A percentile compares a stretch with the other conserved stretches of the same genome.
phyloP scores from a whole-genome alignment of 2,888 invertebrate genomes.

The Cremastinae sp. region DNA sequence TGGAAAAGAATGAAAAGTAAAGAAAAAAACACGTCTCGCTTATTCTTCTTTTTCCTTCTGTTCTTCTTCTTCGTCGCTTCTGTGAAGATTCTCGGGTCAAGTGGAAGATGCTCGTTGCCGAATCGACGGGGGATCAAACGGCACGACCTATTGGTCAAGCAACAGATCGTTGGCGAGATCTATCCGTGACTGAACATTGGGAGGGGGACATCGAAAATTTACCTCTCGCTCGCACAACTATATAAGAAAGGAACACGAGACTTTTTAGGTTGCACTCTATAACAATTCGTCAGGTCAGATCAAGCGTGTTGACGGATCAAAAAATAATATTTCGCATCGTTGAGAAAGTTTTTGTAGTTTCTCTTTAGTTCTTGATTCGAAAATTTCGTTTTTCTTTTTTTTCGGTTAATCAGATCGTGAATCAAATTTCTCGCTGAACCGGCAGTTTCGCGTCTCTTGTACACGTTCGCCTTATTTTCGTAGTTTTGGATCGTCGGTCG shows the following conservation, averaged over 20 bases:
- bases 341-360: not conserved
- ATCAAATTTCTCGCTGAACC: no score
- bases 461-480: no score
- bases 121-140: not conserved
- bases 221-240: slow-evolving; percentile 55
- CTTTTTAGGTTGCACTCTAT: slow-evolving; percentile 66
- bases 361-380: not conserved
- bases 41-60: slow-evolving; percentile 2
- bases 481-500: no score
- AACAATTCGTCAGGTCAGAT: slow-evolving; percentile 48
- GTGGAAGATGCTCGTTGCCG: not conserved
- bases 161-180: not conserved
- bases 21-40: no score
- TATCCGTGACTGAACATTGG: not conserved
- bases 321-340: not conserved
- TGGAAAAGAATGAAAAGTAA: no score
- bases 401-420: not conserved
- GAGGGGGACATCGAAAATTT: slow-evolving; percentile 49
- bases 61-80: no score
- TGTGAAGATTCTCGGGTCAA: not conserved
- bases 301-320: slow-evolving; percentile 30
- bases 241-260: slow-evolving; percentile 67
- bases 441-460: no score
- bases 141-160: not conserved
- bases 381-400: slow-evolving; percentile 1